Evolutionary conservation across 2,888 invertebrate genomes (phyloP).

Genomic region (Pyrrhia umbra): DNA sequence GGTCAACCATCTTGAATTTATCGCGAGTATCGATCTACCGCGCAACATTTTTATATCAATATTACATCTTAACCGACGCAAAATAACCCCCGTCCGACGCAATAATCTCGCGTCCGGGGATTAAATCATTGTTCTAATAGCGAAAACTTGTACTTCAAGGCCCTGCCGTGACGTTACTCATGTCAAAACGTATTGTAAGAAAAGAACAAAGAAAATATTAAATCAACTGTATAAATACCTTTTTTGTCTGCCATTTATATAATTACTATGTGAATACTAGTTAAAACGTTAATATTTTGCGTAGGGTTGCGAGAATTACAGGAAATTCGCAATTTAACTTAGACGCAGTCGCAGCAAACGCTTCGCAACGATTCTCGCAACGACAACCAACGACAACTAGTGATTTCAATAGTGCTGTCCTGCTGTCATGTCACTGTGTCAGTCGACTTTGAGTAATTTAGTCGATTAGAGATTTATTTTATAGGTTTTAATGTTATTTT

Average conservation of each 20-base stretch:
- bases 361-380: constrained; percentile 75
- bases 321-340: constrained; percentile 71
- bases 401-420: constrained; percentile 40
- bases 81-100: constrained; percentile 41
- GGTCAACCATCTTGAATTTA: constrained; percentile 85
- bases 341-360: constrained; percentile 79
- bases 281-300: constrained; percentile 72
- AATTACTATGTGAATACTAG: constrained; percentile 75
- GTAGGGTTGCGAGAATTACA: constrained; percentile 63
- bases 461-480: constrained; percentile 27
- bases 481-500: neutral
- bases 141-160: constrained; percentile 67
- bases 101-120: constrained; percentile 39
- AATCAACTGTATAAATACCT: constrained; percentile 87
- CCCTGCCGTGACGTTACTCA: constrained; percentile 84
- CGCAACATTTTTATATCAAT: constrained; percentile 45
- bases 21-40: constrained; percentile 77
- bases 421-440: constrained; percentile 6
- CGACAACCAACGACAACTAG: constrained; percentile 73
- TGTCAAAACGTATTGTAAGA: constrained; percentile 79
- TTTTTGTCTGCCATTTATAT: constrained; percentile 90
- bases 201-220: constrained; percentile 83
- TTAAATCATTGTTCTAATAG: constrained; percentile 60
- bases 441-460: constrained; percentile 4
- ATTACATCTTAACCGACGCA: constrained; percentile 27